Base-by-base conservation (phyloP, 2,888 invertebrate species). In the Julus scandinavius region DNA sequence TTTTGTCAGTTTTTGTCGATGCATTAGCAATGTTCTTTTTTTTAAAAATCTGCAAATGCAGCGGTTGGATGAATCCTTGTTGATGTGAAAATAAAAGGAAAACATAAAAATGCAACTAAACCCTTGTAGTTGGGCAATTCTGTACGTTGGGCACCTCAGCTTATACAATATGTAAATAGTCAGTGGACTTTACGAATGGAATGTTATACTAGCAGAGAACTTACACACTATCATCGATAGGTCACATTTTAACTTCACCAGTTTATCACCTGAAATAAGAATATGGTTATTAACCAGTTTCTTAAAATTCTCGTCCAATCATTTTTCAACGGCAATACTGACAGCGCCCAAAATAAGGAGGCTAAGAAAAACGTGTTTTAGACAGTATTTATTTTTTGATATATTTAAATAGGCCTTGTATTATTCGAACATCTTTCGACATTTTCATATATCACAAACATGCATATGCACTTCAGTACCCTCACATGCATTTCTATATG, bases 11-110 rank as follows among this genome's bases (percentile, higher is more conserved):
- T 80, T 80, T 80, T 80, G 80, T 80, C 80, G 80, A 80, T 80
- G 80, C 80, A 80, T 80, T 80, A 80, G 80, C 80, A 80, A 38
- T 80, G 80, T 38, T 80, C 11, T 80, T 29, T 80, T 80, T 80
- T 45, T 45, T 1, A 80, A 80, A 80, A 80, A 80, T 80, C 80
- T 80, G 80, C 80, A 38, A 80, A 40, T 80, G 80, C 80, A 38
- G 80, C 80, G 80, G 13, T 80, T 80, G 80, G 80, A 7, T 80
- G 80, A 80, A 80, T 80, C 80, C 80, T 29, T 80, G 80, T 38
- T 80, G 80, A 80, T 80, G 80, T 80, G 80, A 80, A 80, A 80
- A 80, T 80, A 80, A 80, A 80, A 80, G 80, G 80, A 80, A 80
- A 15, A 80, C 9, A 2, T 80, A 38, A 80, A 45, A 80, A 80